phyloP scores from a whole-genome alignment of 1,140 invertebrate species.

The Patella vulgata region DNA sequence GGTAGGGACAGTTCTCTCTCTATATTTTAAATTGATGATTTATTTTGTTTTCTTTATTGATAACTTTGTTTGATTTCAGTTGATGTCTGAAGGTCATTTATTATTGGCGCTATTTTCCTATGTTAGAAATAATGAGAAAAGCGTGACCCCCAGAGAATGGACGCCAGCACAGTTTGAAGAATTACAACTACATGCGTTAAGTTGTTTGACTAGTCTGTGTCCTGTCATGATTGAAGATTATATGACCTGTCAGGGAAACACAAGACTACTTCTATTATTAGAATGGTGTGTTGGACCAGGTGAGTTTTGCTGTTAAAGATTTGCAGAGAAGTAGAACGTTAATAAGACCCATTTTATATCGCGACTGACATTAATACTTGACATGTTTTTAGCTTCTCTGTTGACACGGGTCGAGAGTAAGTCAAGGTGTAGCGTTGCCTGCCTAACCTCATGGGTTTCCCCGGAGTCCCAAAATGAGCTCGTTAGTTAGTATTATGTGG shows the following conservation, averaged over 20 bases:
- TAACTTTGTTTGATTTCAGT: conserved; percentile 43
- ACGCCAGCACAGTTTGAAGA: conserved; percentile 66
- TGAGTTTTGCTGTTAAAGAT: conserved; percentile 34
- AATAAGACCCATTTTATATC: too few relatives aligned
- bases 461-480: too few relatives aligned
- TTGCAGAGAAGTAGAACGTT: background rate
- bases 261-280: conserved; percentile 62
- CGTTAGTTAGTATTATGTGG: too few relatives aligned
- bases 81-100: conserved; percentile 63
- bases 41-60: too few relatives aligned
- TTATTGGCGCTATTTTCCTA: conserved; percentile 64
- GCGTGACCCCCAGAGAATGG: conserved; percentile 54
- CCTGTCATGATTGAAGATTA: conserved; percentile 65
- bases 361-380: too few relatives aligned
- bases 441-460: too few relatives aligned
- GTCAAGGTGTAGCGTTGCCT: too few relatives aligned
- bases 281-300: conserved; percentile 66
- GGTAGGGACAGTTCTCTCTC: too few relatives aligned
- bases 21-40: too few relatives aligned
- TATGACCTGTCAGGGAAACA: conserved; percentile 65
- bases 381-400: too few relatives aligned
- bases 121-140: conserved; percentile 60
- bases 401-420: too few relatives aligned
- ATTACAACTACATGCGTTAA: conserved; percentile 64
- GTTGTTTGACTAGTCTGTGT: conserved; percentile 58